phyloP scores from a whole-genome alignment of 2,888 invertebrate species.

The Muschampia plurimacula region DNA sequence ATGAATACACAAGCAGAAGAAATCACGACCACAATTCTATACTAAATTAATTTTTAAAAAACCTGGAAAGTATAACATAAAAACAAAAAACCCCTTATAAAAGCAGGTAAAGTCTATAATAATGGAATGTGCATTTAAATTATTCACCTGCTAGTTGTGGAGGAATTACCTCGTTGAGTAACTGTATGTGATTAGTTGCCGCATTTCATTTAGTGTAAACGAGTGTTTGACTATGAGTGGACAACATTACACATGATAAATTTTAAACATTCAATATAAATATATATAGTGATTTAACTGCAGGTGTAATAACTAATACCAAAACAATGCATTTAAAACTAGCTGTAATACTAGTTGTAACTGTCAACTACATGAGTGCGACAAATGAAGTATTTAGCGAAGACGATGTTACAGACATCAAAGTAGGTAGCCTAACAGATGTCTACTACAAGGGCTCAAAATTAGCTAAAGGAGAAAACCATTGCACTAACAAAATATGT shows the following conservation, averaged over 20 bases:
- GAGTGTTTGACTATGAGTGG: constrained; percentile 12
- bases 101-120: neutral
- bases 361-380: neutral
- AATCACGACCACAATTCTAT: neutral
- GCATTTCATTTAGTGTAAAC: constrained; percentile 7
- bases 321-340: constrained; percentile 22
- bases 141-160: neutral
- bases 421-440: constrained; percentile 6
- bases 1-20: neutral
- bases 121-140: constrained; percentile 7
- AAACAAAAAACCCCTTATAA: neutral
- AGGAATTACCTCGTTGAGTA: constrained; percentile 7
- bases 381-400: neutral
- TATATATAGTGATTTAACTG: neutral
- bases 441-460: constrained; percentile 12
- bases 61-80: neutral
- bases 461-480: neutral
- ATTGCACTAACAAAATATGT: constrained; percentile 12
- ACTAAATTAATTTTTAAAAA: neutral
- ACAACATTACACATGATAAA: neutral
- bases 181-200: neutral
- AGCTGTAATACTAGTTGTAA: constrained; percentile 14
- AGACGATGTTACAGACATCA: neutral
- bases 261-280: neutral
- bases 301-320: neutral